These are phyloP conservation scores for Rhabdornis inornatus DNA, from an alignment of 2,113 vertebrate genomes.

Conservation along the genomic window DNA sequence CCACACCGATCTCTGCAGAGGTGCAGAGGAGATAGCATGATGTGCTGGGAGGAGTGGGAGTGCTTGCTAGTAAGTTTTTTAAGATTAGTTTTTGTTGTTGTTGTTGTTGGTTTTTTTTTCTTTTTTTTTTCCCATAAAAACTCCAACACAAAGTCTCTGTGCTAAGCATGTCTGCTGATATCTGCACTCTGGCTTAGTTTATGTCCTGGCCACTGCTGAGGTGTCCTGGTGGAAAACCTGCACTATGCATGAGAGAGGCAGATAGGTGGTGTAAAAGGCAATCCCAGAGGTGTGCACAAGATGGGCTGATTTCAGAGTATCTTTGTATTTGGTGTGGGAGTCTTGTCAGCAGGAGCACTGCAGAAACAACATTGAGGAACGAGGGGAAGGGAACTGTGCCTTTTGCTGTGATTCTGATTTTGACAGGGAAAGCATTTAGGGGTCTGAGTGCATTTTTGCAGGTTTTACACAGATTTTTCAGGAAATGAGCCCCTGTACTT, in stretches of 20 bases:
- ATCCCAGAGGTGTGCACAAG: background rate
- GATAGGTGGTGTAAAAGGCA: background rate
- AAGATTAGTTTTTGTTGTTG: background rate
- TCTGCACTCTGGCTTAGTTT: background rate
- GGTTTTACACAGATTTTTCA: background rate
- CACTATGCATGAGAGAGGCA: background rate
- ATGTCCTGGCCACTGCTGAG: background rate
- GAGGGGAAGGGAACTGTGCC: background rate
- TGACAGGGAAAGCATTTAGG: background rate
- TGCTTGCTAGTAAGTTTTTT: background rate
- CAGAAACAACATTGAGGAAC: background rate
- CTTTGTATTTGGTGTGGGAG: background rate
- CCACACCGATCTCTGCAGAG: background rate
- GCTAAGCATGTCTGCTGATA: fast-evolving
- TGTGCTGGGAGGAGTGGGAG: background rate
- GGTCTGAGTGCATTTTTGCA: background rate
- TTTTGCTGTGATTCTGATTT: background rate
- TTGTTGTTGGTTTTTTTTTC: no score
- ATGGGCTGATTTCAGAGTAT: background rate
- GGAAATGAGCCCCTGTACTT: background rate
- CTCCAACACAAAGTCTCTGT: background rate
- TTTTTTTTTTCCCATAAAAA: background rate
- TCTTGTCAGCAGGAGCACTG: background rate
- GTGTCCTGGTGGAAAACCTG: background rate
- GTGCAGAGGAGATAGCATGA: background rate